Evolutionary conservation across 2,113 vertebrate species (phyloP).

Genomic region (Ophthalmolycus amberensis): DNA sequence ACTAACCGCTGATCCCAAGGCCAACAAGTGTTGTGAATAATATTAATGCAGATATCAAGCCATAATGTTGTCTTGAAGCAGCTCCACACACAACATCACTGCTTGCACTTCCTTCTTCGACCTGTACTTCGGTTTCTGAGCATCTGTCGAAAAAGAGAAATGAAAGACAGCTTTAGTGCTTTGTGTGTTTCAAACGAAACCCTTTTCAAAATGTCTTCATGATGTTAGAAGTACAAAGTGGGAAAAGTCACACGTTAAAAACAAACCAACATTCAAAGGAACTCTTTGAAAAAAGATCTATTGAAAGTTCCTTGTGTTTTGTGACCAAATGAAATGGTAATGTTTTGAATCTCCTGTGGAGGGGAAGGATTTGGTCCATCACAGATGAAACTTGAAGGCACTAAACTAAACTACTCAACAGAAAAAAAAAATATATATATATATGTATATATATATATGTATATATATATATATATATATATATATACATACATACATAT

Average conservation of each 20-base stretch:
- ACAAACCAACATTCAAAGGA: background rate
- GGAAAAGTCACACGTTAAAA: background rate
- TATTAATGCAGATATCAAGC: rapidly evolving
- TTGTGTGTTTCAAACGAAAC: background rate
- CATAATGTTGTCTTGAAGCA: rapidly evolving
- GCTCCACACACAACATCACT: rapidly evolving
- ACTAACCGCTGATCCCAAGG: background rate
- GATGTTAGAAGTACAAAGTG: background rate
- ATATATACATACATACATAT: too few species aligned
- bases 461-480: too few species aligned
- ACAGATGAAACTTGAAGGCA: background rate
- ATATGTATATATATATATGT: too few species aligned
- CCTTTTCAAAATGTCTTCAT: background rate
- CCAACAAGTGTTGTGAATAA: background rate
- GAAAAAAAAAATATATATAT: too few species aligned
- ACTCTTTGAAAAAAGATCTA: too few species aligned
- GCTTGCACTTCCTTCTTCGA: background rate
- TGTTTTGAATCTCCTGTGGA: background rate
- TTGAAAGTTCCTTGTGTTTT: background rate
- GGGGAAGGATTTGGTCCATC: background rate
- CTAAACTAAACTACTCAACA: background rate
- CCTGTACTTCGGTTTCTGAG: background rate
- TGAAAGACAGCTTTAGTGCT: background rate
- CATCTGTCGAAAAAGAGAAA: constrained; percentile 39
- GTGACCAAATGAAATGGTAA: background rate